Evolutionary conservation across 2,113 vertebrate genomes (phyloP).

Genomic region (Halichoerus grypus): DNA sequence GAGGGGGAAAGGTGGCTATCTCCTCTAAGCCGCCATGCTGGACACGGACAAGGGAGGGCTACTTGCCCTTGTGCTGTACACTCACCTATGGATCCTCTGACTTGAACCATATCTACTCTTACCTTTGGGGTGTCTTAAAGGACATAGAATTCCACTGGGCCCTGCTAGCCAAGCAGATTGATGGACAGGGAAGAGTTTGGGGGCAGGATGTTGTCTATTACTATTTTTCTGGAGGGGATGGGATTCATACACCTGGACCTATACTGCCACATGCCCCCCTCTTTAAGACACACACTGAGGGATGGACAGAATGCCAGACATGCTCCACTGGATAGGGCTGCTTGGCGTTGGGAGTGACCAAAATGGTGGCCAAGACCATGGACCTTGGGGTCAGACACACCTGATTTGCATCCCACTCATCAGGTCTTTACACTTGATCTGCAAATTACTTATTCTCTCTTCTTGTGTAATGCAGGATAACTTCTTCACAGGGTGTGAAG

Average conservation of each 20-base stretch:
- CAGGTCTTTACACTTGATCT: background rate
- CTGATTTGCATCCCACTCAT: background rate
- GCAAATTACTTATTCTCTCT: background rate
- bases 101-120: background rate
- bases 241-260: background rate
- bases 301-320: background rate
- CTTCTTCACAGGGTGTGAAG: background rate
- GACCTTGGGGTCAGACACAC: background rate
- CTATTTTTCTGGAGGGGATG: background rate
- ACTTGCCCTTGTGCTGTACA: background rate
- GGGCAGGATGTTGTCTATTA: background rate
- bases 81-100: background rate
- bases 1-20: background rate
- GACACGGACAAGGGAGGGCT: too few species aligned
- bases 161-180: background rate
- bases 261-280: background rate
- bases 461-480: background rate
- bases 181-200: background rate
- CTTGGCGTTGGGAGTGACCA: background rate
- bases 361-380: background rate
- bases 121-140: background rate
- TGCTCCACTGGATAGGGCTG: background rate
- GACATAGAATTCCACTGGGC: background rate
- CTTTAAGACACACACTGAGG: background rate
- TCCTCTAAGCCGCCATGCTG: rapidly evolving